phyloP scores from a whole-genome alignment of 2,888 invertebrate species.

The Cataglyphis livida region DNA sequence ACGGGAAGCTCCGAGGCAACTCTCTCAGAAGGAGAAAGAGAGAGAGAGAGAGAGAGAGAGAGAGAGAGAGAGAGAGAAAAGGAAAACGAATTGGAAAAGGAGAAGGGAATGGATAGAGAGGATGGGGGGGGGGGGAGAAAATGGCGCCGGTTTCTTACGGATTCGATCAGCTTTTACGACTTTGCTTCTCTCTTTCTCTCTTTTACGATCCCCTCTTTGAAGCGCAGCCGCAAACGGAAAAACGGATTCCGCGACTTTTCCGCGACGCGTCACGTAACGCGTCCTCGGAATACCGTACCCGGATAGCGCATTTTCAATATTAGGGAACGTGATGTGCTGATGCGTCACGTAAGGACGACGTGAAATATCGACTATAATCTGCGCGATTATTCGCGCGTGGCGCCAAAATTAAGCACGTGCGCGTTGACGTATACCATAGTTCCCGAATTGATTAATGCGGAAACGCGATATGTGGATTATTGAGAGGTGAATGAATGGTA shows the following conservation, averaged over 20 bases:
- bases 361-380: slow-evolving; percentile 44
- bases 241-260: slow-evolving; percentile 58
- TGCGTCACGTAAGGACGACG: slow-evolving; percentile 3
- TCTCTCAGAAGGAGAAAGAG: background rate
- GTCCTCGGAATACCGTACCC: slow-evolving; percentile 36
- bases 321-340: slow-evolving; percentile 44
- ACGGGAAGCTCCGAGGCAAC: slow-evolving; percentile 22
- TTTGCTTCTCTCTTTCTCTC: slow-evolving; percentile 3
- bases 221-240: slow-evolving; percentile 50
- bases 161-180: slow-evolving; percentile 34
- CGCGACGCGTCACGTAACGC: slow-evolving; percentile 42
- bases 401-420: slow-evolving; percentile 3
- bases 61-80: slow-evolving; percentile 3
- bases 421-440: background rate
- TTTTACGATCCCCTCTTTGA: slow-evolving; percentile 29
- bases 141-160: slow-evolving; percentile 47
- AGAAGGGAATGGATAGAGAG: background rate
- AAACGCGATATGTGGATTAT: background rate
- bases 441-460: slow-evolving; percentile 20
- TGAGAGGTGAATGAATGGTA: background rate
- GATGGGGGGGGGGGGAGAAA: slow-evolving; percentile 1
- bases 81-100: slow-evolving; percentile 20
- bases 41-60: slow-evolving; percentile 13
- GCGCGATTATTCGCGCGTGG: slow-evolving; percentile 12
- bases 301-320: slow-evolving; percentile 20